Percentiles rank a stretch among this genome's conserved stretches.
These are phyloP conservation scores for Camponotus pennsylvanicus DNA, from an alignment of 1,140 invertebrate genomes.

Conservation along the genomic window DNA sequence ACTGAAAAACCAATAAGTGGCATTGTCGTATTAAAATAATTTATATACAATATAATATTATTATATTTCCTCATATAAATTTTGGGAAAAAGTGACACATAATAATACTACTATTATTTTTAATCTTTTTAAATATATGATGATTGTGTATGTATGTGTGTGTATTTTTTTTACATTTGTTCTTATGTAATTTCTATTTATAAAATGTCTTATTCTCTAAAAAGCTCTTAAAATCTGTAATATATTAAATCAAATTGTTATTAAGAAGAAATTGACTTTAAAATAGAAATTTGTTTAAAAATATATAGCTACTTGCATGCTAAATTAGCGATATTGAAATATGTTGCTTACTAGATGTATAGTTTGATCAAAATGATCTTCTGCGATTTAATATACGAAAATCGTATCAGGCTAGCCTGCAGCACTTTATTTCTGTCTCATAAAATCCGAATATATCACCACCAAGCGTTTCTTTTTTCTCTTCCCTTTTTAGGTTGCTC, in stretches of 20 bases:
- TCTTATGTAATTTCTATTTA: neutral
- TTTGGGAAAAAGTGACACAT: neutral
- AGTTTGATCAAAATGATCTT: neutral
- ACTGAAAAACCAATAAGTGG: neutral
- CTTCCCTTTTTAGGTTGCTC: neutral
- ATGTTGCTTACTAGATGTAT: neutral
- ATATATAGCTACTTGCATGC: neutral
- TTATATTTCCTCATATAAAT: neutral
- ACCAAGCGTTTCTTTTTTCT: conserved; percentile 12
- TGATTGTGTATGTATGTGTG: too few species aligned
- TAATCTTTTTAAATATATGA: too few species aligned
- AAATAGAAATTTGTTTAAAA: neutral
- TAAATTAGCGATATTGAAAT: neutral
- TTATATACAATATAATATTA: neutral
- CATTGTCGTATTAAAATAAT: neutral
- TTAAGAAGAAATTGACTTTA: neutral
- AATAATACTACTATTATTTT: neutral
- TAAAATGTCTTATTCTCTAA: neutral
- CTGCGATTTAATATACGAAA: neutral
- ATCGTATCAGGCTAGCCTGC: neutral
- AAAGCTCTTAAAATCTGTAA: neutral
- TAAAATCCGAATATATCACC: conserved; percentile 48
- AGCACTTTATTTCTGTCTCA: conserved; percentile 5
- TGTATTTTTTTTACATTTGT: neutral
- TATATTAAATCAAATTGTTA: neutral